phyloP scores from a whole-genome alignment of 37 sponge, comb jelly and placozoan species.

The Beroe ovata region DNA sequence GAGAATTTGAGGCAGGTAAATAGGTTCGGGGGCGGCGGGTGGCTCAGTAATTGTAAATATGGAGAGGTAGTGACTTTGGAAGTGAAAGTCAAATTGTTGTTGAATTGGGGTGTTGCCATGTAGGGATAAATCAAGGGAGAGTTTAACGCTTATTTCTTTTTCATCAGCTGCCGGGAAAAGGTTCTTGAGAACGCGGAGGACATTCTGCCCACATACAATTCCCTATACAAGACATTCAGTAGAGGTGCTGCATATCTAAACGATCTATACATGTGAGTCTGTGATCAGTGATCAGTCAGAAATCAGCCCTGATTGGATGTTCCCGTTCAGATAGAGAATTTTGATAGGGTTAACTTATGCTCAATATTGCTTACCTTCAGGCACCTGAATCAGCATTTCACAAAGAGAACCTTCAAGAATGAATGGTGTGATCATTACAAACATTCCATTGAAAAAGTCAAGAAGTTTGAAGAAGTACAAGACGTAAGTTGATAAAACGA shows the following conservation, averaged over 20 bases:
- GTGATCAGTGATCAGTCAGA: no score
- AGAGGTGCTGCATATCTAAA: conserved; percentile 49
- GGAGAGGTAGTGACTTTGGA: no score
- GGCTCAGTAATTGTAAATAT: no score
- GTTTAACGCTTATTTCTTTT: neutral
- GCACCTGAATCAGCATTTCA: conserved; percentile 64
- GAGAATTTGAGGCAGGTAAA: no score
- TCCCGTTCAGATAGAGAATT: no score
- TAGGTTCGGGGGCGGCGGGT: no score
- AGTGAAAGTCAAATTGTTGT: neutral
- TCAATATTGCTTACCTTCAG: neutral
- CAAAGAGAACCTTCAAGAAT: conserved; percentile 62
- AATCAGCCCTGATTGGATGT: no score
- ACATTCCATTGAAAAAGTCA: conserved; percentile 45
- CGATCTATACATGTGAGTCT: conserved; percentile 62
- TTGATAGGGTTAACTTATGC: no score
- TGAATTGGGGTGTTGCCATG: no score
- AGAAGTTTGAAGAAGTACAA: conserved; percentile 60
- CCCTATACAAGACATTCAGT: conserved; percentile 39
- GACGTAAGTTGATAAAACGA: conserved; percentile 15
- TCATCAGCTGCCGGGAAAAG: conserved; percentile 18
- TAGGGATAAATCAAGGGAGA: no score
- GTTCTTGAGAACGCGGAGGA: neutral
- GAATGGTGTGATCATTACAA: conserved; percentile 65
- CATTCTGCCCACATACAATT: conserved; percentile 20